A percentile compares a stretch with the other conserved stretches of the same genome.
Evolutionary conservation across 2,797 vertebrate species (phyloP).

Genomic region (Oophaga sylvatica): DNA sequence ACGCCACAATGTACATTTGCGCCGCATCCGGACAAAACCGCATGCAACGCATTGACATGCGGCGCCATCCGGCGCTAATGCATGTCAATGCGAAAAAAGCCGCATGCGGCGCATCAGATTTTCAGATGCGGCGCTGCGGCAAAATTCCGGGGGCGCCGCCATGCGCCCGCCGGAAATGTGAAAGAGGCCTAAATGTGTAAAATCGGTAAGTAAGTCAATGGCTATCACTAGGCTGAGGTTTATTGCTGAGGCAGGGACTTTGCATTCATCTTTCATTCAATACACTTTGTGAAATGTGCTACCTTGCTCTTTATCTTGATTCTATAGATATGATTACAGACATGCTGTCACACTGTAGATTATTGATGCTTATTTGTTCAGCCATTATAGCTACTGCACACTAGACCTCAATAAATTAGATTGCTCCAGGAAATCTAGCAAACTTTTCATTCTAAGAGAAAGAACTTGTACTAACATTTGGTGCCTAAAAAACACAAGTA

Average conservation of each 20-base stretch:
- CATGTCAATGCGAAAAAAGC: too few species aligned
- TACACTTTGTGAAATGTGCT: slow-evolving; percentile 35
- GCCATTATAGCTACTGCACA: slow-evolving; percentile 36
- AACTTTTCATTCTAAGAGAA: background rate
- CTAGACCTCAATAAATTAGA: slow-evolving; percentile 18
- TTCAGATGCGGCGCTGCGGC: too few species aligned
- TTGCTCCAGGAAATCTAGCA: slow-evolving; percentile 17
- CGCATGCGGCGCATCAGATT: too few species aligned
- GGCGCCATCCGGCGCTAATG: too few species aligned
- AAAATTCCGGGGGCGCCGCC: too few species aligned
- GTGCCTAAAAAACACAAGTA: background rate
- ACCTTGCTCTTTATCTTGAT: slow-evolving; percentile 47
- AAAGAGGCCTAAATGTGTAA: too few species aligned
- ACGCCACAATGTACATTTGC: too few species aligned
- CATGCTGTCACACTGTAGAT: slow-evolving; percentile 45
- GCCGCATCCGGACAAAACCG: too few species aligned
- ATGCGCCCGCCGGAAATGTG: too few species aligned
- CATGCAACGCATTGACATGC: too few species aligned
- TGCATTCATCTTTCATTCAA: slow-evolving; percentile 34
- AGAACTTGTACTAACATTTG: background rate
- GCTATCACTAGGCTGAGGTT: slow-evolving; percentile 26
- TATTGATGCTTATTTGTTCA: slow-evolving; percentile 57
- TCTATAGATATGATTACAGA: slow-evolving; percentile 53
- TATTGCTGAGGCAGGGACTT: slow-evolving; percentile 38
- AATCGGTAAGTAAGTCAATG: slow-evolving; percentile 48